Evolutionary conservation across 2,888 invertebrate species (phyloP), one percentile per base, ranked within the genome.

Genomic region (Watsonalla cultraria): DNA sequence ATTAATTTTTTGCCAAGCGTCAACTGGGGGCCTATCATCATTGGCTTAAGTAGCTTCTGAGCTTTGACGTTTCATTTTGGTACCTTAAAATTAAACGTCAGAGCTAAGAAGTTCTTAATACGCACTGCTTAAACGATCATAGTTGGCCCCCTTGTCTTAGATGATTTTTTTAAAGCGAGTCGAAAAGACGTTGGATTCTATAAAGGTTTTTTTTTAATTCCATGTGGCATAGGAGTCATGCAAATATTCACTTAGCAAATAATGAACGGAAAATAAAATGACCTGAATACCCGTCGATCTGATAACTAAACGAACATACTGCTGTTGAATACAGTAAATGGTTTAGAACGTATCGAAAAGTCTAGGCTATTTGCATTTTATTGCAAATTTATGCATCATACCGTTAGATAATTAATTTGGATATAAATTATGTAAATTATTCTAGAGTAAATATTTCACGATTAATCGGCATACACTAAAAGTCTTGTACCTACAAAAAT

Each of bases 201-300:
- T 81, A 83, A 75, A 68, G 74, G 66, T 70, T n/a, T n/a, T n/a
- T n/a, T n/a, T n/a, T n/a, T n/a, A 70, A 76, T 80, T 75, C 67
- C 64, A 74, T 65, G 73, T 72, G 66, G 66, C 66, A 72, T 68
- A 68, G 59, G 59, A 68, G 68, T 75, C 83, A 84, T 85, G 84
- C 84, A 84, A 87, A 86, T 84, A 85, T 86, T 86, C 84, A 84
- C 82, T 86, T 86, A 82, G 74, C 68, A 68, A 66, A 58, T 64
- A 68, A 68, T 66, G 66, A 68, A 74, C 65, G 65, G 72, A 67
- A 78, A 80, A 74, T 70, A 64, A 64, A 76, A 58, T 78, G 77
- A 80, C 80, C 82, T 72, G 70, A 73, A 80, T 81, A 72, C 54
- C 46, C 13, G 35, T 49, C 35, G 49, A 52, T 56, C 58, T 69